Evolutionary conservation across 2,888 invertebrate species (phyloP).

Genomic region (Ochropleura leucogaster): DNA sequence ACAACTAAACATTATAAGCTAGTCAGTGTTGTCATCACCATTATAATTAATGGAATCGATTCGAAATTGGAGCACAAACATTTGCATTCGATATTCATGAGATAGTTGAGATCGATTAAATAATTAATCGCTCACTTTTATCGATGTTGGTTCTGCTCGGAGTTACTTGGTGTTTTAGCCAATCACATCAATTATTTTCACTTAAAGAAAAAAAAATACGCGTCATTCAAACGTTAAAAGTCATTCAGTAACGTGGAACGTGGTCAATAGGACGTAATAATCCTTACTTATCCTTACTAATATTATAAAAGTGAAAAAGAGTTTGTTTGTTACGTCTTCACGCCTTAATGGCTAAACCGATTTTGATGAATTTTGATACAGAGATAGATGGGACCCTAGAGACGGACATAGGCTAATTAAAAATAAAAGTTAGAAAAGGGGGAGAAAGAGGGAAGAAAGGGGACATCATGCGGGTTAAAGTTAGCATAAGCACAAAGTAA

Average conservation of each 20-base stretch:
- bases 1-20: constrained; percentile 43
- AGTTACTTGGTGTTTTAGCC: background rate
- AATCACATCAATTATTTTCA: background rate
- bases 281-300: no score
- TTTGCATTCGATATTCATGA: constrained; percentile 47
- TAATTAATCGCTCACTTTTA: constrained; percentile 32
- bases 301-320: no score
- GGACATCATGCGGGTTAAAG: no score
- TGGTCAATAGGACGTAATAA: background rate
- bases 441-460: no score
- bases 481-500: no score
- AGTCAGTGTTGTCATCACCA: constrained; percentile 43
- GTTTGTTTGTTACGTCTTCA: no score
- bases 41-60: constrained; percentile 51
- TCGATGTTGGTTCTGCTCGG: constrained; percentile 4
- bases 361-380: no score
- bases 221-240: background rate
- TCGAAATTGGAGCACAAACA: constrained; percentile 45
- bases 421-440: no score
- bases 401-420: no score
- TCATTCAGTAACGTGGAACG: no score
- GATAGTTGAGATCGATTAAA: constrained; percentile 21
- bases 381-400: no score
- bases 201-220: background rate
- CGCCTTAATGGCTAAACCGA: no score